Evolutionary conservation across 2,113 vertebrate genomes (phyloP).

Genomic region (Anhinga rufa): DNA sequence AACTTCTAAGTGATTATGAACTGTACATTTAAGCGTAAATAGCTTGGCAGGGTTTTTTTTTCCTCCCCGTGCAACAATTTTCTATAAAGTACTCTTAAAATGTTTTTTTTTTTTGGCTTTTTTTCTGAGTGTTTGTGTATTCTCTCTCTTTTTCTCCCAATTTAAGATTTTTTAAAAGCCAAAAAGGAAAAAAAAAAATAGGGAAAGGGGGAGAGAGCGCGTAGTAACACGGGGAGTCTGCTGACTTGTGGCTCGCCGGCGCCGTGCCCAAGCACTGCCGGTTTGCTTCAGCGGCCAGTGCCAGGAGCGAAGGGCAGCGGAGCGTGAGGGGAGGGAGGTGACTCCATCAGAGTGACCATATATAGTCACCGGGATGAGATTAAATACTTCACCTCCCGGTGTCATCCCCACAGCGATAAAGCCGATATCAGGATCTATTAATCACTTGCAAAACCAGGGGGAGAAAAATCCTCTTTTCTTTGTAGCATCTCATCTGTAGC

Average conservation of each 20-base stretch:
- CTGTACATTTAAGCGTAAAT: not conserved
- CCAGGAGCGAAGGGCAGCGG: slow-evolving; percentile 35
- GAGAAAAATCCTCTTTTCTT: not conserved
- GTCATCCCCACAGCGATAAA: not conserved
- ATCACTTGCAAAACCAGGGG: not conserved
- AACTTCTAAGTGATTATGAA: not conserved
- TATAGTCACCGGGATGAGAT: slow-evolving; percentile 66
- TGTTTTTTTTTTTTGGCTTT: not conserved
- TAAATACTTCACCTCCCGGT: not conserved
- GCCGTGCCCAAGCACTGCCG: slow-evolving; percentile 15
- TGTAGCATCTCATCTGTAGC: not conserved
- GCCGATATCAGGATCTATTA: not conserved
- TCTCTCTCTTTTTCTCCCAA: not conserved
- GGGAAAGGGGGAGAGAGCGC: not conserved
- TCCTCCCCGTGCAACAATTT: accelerated
- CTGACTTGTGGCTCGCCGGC: slow-evolving; percentile 23
- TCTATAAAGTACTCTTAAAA: not conserved
- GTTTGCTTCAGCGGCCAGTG: slow-evolving; percentile 40
- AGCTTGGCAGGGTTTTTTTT: not conserved
- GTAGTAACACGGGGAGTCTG: slow-evolving; percentile 6
- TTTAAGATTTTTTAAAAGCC: not conserved
- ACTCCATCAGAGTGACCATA: slow-evolving; percentile 65
- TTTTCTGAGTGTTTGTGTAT: accelerated
- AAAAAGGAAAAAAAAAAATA: not conserved
- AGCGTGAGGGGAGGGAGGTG: slow-evolving; percentile 45